Evolutionary conservation across 2,888 invertebrate species (phyloP).

Genomic region (Omphaloscelis lunosa): DNA sequence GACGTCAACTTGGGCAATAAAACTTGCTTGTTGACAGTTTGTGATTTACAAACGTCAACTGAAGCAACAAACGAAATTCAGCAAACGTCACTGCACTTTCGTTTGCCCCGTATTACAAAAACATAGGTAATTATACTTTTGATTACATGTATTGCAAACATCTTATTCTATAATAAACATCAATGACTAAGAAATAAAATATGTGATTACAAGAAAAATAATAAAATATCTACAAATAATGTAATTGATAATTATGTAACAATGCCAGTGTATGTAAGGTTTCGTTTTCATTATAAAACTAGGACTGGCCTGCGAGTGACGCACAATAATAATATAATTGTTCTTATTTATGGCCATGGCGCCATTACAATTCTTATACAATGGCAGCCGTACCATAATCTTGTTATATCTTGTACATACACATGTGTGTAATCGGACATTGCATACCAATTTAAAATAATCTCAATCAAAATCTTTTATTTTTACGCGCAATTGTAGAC

Average conservation of each 20-base stretch:
- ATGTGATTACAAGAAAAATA: slow-evolving; percentile 37
- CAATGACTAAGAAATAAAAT: slow-evolving; percentile 22
- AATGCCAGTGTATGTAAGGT: slow-evolving; percentile 22
- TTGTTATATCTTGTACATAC: slow-evolving; percentile 40
- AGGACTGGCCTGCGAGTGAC: slow-evolving; percentile 29
- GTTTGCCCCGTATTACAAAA: background rate
- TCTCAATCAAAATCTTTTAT: background rate
- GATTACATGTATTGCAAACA: background rate
- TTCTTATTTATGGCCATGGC: slow-evolving; percentile 29
- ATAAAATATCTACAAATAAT: slow-evolving; percentile 31
- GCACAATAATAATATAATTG: slow-evolving; percentile 44
- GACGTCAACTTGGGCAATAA: background rate
- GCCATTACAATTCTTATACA: slow-evolving; percentile 37
- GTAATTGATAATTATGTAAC: slow-evolving; percentile 41
- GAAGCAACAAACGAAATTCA: background rate
- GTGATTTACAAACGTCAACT: background rate
- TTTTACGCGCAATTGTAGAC: background rate
- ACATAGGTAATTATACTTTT: background rate
- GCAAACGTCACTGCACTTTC: background rate
- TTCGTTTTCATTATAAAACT: slow-evolving; percentile 47
- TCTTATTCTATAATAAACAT: slow-evolving; percentile 19
- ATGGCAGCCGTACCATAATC: slow-evolving; percentile 30
- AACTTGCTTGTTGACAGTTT: background rate
- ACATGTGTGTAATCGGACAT: slow-evolving; percentile 19
- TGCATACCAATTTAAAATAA: slow-evolving; percentile 9